Evolutionary conservation across 2,888 invertebrate genomes (phyloP).

Genomic region (Rotaria sp.): DNA sequence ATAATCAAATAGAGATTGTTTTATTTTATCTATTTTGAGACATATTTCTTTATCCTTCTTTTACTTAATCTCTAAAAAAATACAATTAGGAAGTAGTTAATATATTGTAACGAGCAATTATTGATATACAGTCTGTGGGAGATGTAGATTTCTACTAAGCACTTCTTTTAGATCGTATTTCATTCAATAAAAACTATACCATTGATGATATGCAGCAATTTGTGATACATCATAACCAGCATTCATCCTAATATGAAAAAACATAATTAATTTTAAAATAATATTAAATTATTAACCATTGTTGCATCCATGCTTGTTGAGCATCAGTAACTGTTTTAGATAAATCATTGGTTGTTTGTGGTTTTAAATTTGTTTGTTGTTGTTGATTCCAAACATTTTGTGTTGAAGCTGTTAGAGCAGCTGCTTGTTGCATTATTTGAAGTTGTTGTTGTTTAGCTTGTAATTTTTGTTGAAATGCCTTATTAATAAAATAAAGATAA

Average conservation of each 20-base stretch:
- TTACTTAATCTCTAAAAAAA: too few relatives aligned
- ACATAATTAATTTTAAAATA: too few relatives aligned
- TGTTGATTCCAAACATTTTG: slow-evolving; percentile 18
- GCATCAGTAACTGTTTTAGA: neutral
- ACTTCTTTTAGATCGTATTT: too few relatives aligned
- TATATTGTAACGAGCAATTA: too few relatives aligned
- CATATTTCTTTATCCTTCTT: too few relatives aligned
- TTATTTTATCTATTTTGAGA: too few relatives aligned
- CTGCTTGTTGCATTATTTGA: neutral
- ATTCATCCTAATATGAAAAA: neutral
- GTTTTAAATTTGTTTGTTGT: neutral
- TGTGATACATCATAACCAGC: neutral
- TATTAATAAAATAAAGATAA: neutral
- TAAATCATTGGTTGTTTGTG: neutral
- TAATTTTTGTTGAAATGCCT: slow-evolving; percentile 5
- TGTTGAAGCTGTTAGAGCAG: neutral
- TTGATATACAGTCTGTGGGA: too few relatives aligned
- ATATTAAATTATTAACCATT: neutral
- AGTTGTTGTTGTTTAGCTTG: slow-evolving; percentile 20
- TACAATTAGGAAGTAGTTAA: too few relatives aligned
- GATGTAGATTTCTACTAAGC: too few relatives aligned
- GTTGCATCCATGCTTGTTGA: slow-evolving; percentile 7
- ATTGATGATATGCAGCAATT: slow-evolving; percentile 1
- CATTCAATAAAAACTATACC: neutral
- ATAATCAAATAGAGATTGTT: too few relatives aligned